Evolutionary conservation across 2,888 invertebrate genomes (phyloP).

Genomic region (Chromoteleia sp.): DNA sequence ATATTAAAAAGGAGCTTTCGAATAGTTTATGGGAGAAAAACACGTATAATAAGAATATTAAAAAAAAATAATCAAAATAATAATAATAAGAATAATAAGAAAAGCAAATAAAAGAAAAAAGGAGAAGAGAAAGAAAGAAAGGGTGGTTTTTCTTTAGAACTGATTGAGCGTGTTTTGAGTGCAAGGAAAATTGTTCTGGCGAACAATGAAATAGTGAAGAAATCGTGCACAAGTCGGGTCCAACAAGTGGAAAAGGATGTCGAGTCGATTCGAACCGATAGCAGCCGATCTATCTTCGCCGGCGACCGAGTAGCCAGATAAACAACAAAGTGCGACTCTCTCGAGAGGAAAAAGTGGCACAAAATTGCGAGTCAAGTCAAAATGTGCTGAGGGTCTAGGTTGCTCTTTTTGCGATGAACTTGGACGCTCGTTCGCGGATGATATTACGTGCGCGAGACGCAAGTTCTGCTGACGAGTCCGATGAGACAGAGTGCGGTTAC

Average conservation of each 20-base stretch:
- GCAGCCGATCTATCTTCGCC: conserved; percentile 55
- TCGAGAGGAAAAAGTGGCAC: conserved; percentile 60
- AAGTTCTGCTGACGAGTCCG: background rate
- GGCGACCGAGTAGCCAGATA: conserved; percentile 47
- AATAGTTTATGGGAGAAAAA: no score
- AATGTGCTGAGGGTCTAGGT: conserved; percentile 2
- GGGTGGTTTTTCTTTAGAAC: no score
- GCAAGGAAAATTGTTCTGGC: background rate
- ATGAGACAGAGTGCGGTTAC: conserved; percentile 21
- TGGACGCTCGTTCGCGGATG: no score
- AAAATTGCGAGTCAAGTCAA: conserved; percentile 45
- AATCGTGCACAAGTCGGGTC: conserved; percentile 26
- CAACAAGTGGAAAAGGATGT: conserved; percentile 64
- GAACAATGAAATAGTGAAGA: conserved; percentile 10
- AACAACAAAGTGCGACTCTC: conserved; percentile 46
- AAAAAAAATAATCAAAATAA: no score
- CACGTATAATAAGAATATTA: no score
- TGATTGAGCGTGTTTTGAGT: background rate
- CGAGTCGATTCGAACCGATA: conserved; percentile 55
- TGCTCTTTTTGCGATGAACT: conserved; percentile 35
- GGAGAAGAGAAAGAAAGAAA: no score
- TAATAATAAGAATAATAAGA: no score
- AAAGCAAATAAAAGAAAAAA: no score
- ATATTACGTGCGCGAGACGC: no score
- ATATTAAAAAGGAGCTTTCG: no score